Evolutionary conservation across 64 coral and sea anemone species (phyloP), one percentile per base, ranked within the genome.

Genomic region (Cladopsammia gracilis): DNA sequence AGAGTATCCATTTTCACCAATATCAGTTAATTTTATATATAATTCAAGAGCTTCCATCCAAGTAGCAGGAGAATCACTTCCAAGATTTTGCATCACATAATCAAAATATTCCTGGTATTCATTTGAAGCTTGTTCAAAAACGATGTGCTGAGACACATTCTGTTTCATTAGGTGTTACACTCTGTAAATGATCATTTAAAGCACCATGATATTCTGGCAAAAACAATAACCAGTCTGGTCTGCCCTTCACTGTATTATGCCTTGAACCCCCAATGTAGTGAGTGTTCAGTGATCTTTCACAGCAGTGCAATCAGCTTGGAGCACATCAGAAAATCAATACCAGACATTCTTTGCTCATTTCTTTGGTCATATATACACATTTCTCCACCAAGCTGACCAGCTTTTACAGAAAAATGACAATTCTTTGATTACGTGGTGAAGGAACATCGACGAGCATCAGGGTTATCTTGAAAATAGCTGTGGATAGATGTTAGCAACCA

Each of bases 341-440:
- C 93, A 89, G 59, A 62, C 78, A 94, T 62, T 94, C 76, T 48
- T 82, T 89, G 16, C 65, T 81, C 47, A 89, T 62, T 25, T 94
- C 76, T 54, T 44, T 82, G 50, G 76, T 59, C 48, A 69, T 73
- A 57, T 94, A 75, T 85, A 94, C 72, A 94, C 89, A 75, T 74
- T 89, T 75, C 75, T 94, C 86, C 86, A 94, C 70, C 87, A 94
- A 22, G 61, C 34, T 24, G 84, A 71, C 48, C 65, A 12, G 48
- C 45, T 88, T 52, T 94, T 94, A 53, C 26, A 72, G 67, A 59
- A 92, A 54, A 89, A 73, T 46, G 76, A 82, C 69, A 67, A 89
- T 94, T 9, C 86, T 64, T 89, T 94, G 86, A 89, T 94, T 94
- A 15, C 92, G 34, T 25, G 86, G 92, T 70, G 92, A 94, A 25